A percentile compares a stretch with the other conserved stretches of the same genome.
These are phyloP conservation scores for Drosophila littoralis DNA, from an alignment of 1,140 invertebrate genomes.

Conservation along the genomic window DNA sequence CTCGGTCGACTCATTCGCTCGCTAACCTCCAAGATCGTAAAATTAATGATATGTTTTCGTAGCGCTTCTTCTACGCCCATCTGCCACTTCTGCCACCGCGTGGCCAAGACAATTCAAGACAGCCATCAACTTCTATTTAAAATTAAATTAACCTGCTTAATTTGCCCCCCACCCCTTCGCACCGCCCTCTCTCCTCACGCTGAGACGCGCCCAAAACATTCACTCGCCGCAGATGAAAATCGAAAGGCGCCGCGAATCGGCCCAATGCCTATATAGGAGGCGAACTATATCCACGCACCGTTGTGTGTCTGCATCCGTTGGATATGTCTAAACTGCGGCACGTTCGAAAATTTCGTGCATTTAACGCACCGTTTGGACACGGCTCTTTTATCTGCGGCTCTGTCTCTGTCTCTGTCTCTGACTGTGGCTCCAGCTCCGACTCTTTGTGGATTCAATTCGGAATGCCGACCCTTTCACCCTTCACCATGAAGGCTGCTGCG, in stretches of 20 bases:
- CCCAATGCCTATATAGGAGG: slow-evolving; percentile 59
- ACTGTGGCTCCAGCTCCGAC: no score
- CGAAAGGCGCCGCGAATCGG: slow-evolving; percentile 82
- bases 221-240: slow-evolving; percentile 68
- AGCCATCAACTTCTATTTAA: slow-evolving; percentile 79
- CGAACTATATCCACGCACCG: slow-evolving; percentile 23
- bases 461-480: slow-evolving; percentile 74
- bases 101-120: slow-evolving; percentile 27
- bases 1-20: slow-evolving; percentile 21
- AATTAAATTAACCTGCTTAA: slow-evolving; percentile 82
- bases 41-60: slow-evolving; percentile 68
- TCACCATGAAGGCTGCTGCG: slow-evolving; percentile 66
- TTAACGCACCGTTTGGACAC: slow-evolving; percentile 70
- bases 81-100: slow-evolving; percentile 63
- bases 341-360: slow-evolving; percentile 62
- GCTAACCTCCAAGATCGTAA: slow-evolving; percentile 72
- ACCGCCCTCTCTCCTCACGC: slow-evolving; percentile 2
- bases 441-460: slow-evolving; percentile 26
- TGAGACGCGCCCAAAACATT: slow-evolving; percentile 77
- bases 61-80: slow-evolving; percentile 75
- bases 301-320: slow-evolving; percentile 62
- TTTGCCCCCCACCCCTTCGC: slow-evolving; percentile 40
- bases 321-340: slow-evolving; percentile 44
- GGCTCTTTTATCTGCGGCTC: slow-evolving; percentile 34
- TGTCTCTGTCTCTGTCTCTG: slow-evolving; percentile 8